These are phyloP conservation scores for Chroicocephalus ridibundus DNA, from an alignment of 2,113 vertebrate species.

Conservation along the genomic window DNA sequence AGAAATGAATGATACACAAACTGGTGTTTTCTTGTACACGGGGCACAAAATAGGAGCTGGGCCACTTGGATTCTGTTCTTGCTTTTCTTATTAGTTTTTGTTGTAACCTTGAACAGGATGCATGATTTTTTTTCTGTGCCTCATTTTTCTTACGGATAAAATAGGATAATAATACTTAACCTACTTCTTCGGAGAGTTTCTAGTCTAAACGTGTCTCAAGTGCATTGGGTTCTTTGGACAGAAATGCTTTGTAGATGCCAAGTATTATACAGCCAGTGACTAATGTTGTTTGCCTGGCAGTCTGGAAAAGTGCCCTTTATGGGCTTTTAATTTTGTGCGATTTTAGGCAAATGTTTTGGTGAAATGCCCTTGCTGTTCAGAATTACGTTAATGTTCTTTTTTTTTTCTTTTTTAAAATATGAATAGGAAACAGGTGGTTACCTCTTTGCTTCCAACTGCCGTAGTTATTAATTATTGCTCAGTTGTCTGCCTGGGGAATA, in stretches of 20 bases:
- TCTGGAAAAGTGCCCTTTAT: constrained; percentile 29
- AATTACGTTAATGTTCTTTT: background rate
- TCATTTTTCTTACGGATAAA: background rate
- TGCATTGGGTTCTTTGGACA: constrained; percentile 35
- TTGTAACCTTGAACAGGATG: constrained; percentile 13
- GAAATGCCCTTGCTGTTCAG: constrained; percentile 8
- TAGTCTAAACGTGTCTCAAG: constrained; percentile 35
- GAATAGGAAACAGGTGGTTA: background rate
- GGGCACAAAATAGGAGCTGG: background rate
- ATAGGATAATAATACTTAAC: constrained; percentile 24
- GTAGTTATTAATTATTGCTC: constrained; percentile 13
- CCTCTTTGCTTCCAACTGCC: background rate
- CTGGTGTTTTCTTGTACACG: background rate
- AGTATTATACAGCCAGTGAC: background rate
- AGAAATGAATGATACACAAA: background rate
- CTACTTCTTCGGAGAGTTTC: constrained; percentile 37
- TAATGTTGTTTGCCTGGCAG: constrained; percentile 39
- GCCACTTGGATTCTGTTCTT: background rate
- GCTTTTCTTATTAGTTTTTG: background rate
- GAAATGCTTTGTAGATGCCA: constrained; percentile 6
- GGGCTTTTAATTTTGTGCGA: background rate
- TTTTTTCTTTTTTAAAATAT: background rate
- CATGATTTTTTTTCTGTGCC: background rate
- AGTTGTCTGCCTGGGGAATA: background rate
- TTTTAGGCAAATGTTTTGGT: constrained; percentile 21